phyloP scores from a whole-genome alignment of 2,797 vertebrate genomes.

The Myripristis jacobus region DNA sequence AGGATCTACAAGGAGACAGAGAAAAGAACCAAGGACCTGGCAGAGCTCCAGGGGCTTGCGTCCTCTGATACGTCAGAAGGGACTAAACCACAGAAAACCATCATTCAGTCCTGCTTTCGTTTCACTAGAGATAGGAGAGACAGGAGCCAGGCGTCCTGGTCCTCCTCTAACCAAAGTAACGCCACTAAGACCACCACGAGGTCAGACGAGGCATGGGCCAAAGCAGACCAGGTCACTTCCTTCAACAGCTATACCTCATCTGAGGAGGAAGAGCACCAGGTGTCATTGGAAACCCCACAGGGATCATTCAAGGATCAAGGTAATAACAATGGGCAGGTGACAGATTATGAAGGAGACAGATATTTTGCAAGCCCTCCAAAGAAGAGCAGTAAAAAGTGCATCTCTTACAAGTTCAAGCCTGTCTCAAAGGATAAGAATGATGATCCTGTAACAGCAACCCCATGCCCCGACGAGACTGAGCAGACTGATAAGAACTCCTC shows the following conservation, averaged over 20 bases:
- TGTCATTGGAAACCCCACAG: constrained; percentile 85
- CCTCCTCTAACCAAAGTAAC: constrained; percentile 93
- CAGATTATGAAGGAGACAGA: constrained; percentile 83
- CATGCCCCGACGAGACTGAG: constrained; percentile 81
- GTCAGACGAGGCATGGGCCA: constrained; percentile 86
- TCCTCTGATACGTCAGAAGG: constrained; percentile 82
- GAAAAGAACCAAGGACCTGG: constrained; percentile 95
- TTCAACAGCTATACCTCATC: constrained; percentile 94
- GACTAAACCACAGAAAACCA: constrained; percentile 85
- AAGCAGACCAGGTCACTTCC: constrained; percentile 88
- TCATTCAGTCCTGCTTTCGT: constrained; percentile 91
- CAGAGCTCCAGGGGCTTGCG: constrained; percentile 93
- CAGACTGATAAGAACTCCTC: constrained; percentile 78
- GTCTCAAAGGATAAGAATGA: constrained; percentile 85
- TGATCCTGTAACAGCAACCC: constrained; percentile 78
- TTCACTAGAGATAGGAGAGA: constrained; percentile 88
- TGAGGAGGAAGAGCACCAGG: constrained; percentile 89
- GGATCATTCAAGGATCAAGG: constrained; percentile 86
- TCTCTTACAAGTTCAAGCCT: constrained; percentile 92
- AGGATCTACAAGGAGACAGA: constrained; percentile 98
- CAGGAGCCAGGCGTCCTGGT: constrained; percentile 92
- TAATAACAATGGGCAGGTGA: constrained; percentile 80
- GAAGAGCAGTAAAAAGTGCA: constrained; percentile 89
- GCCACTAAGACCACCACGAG: constrained; percentile 86
- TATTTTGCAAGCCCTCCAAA: constrained; percentile 88